A percentile compares a stretch with the other conserved stretches of the same genome.
phyloP scores from a whole-genome alignment of 1,140 invertebrate genomes.

The Cotesia chilonis region DNA sequence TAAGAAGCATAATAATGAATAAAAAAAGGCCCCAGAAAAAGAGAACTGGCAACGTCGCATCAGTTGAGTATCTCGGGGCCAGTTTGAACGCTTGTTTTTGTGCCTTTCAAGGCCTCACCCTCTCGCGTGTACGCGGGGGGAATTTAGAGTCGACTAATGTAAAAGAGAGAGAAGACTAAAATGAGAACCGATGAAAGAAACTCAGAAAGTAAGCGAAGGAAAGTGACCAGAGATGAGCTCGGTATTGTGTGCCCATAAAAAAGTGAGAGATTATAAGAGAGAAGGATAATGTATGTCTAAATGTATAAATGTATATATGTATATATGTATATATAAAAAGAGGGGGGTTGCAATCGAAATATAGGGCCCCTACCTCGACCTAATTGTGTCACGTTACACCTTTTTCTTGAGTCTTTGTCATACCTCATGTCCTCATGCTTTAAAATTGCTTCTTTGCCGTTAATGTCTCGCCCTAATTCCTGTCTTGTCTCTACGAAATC shows the following conservation, averaged over 20 bases:
- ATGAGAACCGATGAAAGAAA: not conserved
- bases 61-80: conserved; percentile 32
- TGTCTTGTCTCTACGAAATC: not conserved
- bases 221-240: not conserved
- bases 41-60: conserved; percentile 30
- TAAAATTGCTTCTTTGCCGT: not conserved
- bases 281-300: too few species aligned
- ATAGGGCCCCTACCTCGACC: conserved; percentile 41
- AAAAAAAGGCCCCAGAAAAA: conserved; percentile 13
- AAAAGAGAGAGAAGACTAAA: conserved; percentile 3
- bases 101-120: conserved; percentile 52
- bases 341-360: conserved; percentile 44
- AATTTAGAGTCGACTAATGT: conserved; percentile 20
- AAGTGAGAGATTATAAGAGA: conserved; percentile 30
- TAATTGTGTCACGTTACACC: conserved; percentile 51
- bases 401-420: conserved; percentile 27
- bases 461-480: conserved; percentile 9
- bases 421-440: not conserved
- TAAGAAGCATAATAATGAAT: not conserved
- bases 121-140: conserved; percentile 37
- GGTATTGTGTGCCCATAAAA: not conserved
- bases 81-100: conserved; percentile 48
- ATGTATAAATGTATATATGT: too few species aligned
- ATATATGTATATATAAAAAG: too few species aligned
- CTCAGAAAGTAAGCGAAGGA: not conserved